These are phyloP conservation scores for Diogma glabrata DNA, from an alignment of 2,888 invertebrate genomes.

Conservation along the genomic window DNA sequence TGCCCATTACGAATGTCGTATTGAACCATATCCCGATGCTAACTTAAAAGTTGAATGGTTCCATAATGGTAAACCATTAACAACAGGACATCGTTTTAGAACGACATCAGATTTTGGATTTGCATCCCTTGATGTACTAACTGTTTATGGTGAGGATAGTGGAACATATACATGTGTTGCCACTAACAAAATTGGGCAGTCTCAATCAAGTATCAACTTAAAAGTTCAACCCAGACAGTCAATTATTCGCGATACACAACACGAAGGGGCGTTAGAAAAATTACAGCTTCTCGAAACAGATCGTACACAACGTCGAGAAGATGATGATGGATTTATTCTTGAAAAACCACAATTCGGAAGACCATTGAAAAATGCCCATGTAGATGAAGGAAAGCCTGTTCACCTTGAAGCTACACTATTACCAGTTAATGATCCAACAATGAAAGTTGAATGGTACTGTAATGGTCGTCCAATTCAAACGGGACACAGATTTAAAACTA, in stretches of 20 bases:
- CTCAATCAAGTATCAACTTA: conserved; percentile 66
- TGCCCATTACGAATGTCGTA: conserved; percentile 85
- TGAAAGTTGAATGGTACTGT: conserved; percentile 97
- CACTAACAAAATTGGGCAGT: conserved; percentile 75
- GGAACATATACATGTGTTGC: conserved; percentile 85
- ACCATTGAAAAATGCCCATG: conserved; percentile 73
- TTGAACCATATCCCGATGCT: conserved; percentile 85
- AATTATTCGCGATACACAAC: conserved; percentile 82
- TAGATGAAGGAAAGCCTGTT: conserved; percentile 76
- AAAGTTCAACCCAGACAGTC: conserved; percentile 72
- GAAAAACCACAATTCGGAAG: conserved; percentile 86
- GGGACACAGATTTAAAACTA: conserved; percentile 91
- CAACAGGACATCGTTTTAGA: conserved; percentile 81
- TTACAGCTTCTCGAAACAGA: conserved; percentile 86
- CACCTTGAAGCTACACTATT: conserved; percentile 91
- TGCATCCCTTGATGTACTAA: conserved; percentile 87
- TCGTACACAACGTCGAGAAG: conserved; percentile 58
- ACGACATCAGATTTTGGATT: conserved; percentile 96
- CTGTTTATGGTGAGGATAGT: conserved; percentile 87
- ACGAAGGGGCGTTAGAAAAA: conserved; percentile 84
- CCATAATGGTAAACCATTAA: conserved; percentile 81
- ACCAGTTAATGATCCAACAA: conserved; percentile 95
- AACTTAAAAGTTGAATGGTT: conserved; percentile 86
- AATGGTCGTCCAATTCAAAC: conserved; percentile 87
- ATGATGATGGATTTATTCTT: conserved; percentile 62